These are phyloP conservation scores for Stratiomys singularior DNA, from an alignment of 2,888 invertebrate genomes.

Conservation along the genomic window DNA sequence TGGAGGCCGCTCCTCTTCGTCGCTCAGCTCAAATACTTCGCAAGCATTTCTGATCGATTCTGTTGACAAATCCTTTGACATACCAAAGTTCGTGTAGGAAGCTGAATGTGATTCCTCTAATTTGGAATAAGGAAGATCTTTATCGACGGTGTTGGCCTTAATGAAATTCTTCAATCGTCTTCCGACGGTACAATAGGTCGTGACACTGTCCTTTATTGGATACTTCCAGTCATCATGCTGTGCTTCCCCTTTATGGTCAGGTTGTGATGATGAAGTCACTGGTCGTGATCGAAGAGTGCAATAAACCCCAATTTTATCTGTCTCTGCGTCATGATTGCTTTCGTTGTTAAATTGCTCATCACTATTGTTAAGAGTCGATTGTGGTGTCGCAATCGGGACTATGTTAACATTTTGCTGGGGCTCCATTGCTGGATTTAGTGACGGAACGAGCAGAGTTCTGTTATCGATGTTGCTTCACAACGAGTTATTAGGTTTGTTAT, in stretches of 20 bases:
- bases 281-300: slow-evolving; percentile 48
- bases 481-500: neutral
- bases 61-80: slow-evolving; percentile 60
- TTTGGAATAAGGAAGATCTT: slow-evolving; percentile 48
- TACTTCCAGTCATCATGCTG: neutral
- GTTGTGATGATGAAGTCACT: neutral
- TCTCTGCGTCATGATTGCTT: slow-evolving; percentile 18
- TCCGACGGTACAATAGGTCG: slow-evolving; percentile 49
- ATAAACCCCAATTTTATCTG: slow-evolving; percentile 47
- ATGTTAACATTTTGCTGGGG: slow-evolving; percentile 6
- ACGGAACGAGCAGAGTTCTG: neutral
- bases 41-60: slow-evolving; percentile 62
- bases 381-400: neutral
- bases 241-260: neutral
- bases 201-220: slow-evolving; percentile 39
- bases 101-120: slow-evolving; percentile 41
- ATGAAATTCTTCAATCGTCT: slow-evolving; percentile 48
- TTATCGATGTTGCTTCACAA: neutral
- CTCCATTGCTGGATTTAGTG: slow-evolving; percentile 20
- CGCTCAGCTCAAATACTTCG: slow-evolving; percentile 55
- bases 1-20: slow-evolving; percentile 53
- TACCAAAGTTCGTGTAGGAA: slow-evolving; percentile 52
- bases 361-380: slow-evolving; percentile 43
- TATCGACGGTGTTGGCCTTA: slow-evolving; percentile 26
- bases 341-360: slow-evolving; percentile 37